phyloP scores from a whole-genome alignment of 2,113 vertebrate genomes.

The Notiomystis cincta region DNA sequence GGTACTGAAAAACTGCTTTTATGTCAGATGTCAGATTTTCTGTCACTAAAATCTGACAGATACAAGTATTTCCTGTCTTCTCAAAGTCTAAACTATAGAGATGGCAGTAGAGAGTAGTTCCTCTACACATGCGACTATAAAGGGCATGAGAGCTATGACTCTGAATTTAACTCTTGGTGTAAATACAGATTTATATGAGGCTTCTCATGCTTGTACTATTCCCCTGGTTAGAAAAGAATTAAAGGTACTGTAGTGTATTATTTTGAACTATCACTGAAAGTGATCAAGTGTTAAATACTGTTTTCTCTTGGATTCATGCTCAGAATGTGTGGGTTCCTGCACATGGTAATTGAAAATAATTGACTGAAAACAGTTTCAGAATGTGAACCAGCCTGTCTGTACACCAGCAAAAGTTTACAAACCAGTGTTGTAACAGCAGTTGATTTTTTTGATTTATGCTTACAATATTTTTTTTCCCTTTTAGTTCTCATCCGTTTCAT shows the following conservation, averaged over 20 bases:
- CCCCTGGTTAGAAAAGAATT: neutral
- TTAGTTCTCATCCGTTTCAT: conserved; percentile 87
- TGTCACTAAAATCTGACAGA: neutral
- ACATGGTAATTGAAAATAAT: neutral
- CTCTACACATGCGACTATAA: neutral
- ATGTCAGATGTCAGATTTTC: neutral
- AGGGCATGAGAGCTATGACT: neutral
- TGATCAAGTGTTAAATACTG: neutral
- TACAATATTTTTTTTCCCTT: neutral
- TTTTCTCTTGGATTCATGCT: neutral
- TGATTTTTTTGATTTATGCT: neutral
- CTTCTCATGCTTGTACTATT: neutral
- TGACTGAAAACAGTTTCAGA: neutral
- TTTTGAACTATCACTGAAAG: neutral
- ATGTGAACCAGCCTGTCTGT: neutral
- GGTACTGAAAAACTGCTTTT: neutral
- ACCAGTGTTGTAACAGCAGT: neutral
- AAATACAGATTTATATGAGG: neutral
- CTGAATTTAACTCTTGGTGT: neutral
- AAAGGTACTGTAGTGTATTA: neutral
- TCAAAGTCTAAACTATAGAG: neutral
- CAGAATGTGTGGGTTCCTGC: neutral
- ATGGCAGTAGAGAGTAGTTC: neutral
- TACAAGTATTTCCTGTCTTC: neutral
- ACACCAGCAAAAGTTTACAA: neutral